These are phyloP conservation scores for Urosaurus nigricauda DNA, from an alignment of 2,797 vertebrate genomes.

Conservation along the genomic window DNA sequence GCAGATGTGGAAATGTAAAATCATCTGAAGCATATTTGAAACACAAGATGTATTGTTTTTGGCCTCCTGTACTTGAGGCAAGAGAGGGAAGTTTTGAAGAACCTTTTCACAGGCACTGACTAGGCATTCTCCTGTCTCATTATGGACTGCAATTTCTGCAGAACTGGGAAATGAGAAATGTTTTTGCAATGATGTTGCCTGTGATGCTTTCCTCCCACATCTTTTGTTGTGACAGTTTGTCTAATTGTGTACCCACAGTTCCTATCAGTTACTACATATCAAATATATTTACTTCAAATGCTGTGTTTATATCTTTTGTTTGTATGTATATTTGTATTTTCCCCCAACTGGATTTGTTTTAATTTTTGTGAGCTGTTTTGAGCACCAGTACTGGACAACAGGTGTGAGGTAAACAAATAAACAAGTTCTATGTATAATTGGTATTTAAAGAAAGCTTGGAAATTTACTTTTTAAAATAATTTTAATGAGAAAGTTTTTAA, in stretches of 20 bases:
- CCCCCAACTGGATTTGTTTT: too few relatives aligned
- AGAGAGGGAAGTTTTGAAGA: background rate
- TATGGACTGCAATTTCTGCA: background rate
- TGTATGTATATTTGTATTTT: background rate
- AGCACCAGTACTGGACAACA: too few relatives aligned
- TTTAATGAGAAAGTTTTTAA: too few relatives aligned
- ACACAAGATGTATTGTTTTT: background rate
- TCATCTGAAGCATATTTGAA: conserved; percentile 4
- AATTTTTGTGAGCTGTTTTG: too few relatives aligned
- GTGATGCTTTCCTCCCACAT: background rate
- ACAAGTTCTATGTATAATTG: too few relatives aligned
- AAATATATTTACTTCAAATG: background rate
- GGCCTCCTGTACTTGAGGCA: too few relatives aligned
- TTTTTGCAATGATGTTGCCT: background rate
- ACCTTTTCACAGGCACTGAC: conserved; percentile 1
- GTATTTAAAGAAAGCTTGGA: too few relatives aligned
- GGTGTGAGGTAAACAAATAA: too few relatives aligned
- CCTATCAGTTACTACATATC: background rate
- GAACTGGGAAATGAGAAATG: background rate
- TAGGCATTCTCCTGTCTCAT: background rate
- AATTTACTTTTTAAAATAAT: too few relatives aligned
- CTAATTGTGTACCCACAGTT: background rate
- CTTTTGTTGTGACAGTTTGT: background rate
- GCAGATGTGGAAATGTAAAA: background rate
- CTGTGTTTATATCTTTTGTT: background rate